Conservation (phyloP, 2,797 vertebrate genomes). For the Phoxinus dragarum region DNA sequence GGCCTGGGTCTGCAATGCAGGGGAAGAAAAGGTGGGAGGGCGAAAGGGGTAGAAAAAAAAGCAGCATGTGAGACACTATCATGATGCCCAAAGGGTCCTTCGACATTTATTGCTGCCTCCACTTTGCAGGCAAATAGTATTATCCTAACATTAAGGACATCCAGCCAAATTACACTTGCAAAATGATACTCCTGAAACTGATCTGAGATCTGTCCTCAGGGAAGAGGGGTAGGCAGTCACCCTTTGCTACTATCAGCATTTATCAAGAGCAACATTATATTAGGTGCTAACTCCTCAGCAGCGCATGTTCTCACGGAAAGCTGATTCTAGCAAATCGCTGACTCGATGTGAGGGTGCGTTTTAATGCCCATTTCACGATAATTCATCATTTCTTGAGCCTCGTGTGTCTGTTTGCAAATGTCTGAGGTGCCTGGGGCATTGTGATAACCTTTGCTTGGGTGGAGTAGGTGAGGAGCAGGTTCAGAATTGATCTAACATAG, state of each 20-base stretch:
- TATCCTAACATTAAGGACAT: slow-evolving; percentile 46
- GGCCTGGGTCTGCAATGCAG: slow-evolving; percentile 49
- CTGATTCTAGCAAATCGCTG: slow-evolving; percentile 33
- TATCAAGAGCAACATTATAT: slow-evolving; percentile 33
- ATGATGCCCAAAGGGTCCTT: slow-evolving; percentile 31
- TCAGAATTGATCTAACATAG: not conserved
- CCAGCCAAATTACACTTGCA: slow-evolving; percentile 45
- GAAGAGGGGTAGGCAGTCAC: slow-evolving; percentile 25
- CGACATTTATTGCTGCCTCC: slow-evolving; percentile 28
- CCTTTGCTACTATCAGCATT: slow-evolving; percentile 42
- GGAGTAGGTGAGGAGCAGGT: not conserved
- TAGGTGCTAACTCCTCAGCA: not conserved
- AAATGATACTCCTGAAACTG: slow-evolving; percentile 20
- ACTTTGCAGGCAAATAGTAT: slow-evolving; percentile 39
- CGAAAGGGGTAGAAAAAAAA: slow-evolving; percentile 10
- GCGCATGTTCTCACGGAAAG: slow-evolving; percentile 1
- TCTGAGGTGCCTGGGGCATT: not conserved
- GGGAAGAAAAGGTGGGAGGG: slow-evolving; percentile 28
- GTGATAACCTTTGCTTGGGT: not conserved
- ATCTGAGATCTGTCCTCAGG: slow-evolving; percentile 37
- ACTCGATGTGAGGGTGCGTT: not conserved
- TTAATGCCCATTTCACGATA: slow-evolving; percentile 10
- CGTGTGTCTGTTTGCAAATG: not conserved
- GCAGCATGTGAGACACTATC: not conserved
- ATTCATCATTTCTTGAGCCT: not conserved